Conservation (phyloP, 1,140 invertebrate species). For the Agrypnia vestita region DNA sequence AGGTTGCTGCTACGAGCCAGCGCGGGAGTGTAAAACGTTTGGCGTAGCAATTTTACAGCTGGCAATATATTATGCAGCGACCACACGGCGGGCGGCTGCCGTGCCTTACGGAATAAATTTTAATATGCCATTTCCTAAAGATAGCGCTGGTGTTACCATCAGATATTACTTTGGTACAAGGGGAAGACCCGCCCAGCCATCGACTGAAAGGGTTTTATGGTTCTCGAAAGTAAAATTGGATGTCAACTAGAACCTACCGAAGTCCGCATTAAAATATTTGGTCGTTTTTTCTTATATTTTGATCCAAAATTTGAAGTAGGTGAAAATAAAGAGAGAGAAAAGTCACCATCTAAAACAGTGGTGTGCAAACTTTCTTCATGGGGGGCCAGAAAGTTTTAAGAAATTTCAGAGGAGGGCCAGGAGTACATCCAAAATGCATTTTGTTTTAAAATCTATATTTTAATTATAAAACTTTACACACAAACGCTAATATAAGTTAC, state of each 20-base stretch:
- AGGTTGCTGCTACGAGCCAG: neutral
- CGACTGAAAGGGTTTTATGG: slow-evolving; percentile 34
- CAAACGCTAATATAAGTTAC: too few relatives aligned
- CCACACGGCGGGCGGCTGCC: slow-evolving; percentile 37
- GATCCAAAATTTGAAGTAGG: too few relatives aligned
- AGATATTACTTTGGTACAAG: slow-evolving; percentile 50
- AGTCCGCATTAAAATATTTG: neutral
- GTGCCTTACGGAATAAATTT: slow-evolving; percentile 55
- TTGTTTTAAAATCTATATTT: too few relatives aligned
- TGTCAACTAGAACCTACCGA: neutral
- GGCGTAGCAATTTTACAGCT: slow-evolving; percentile 46
- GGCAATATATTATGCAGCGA: slow-evolving; percentile 51
- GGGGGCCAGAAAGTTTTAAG: too few relatives aligned
- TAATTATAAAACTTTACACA: too few relatives aligned
- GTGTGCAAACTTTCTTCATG: too few relatives aligned
- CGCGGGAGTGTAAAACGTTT: slow-evolving; percentile 33
- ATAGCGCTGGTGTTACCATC: slow-evolving; percentile 46
- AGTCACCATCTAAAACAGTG: too few relatives aligned
- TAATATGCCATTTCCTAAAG: slow-evolving; percentile 54
- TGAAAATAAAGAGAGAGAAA: too few relatives aligned
- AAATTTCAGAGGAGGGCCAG: too few relatives aligned
- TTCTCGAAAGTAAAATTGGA: slow-evolving; percentile 1
- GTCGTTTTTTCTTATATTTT: too few relatives aligned
- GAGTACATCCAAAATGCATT: too few relatives aligned
- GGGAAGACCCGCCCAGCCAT: slow-evolving; percentile 19